Conservation (phyloP, 1,140 invertebrate genomes). For the Doryteuthis pealeii region DNA sequence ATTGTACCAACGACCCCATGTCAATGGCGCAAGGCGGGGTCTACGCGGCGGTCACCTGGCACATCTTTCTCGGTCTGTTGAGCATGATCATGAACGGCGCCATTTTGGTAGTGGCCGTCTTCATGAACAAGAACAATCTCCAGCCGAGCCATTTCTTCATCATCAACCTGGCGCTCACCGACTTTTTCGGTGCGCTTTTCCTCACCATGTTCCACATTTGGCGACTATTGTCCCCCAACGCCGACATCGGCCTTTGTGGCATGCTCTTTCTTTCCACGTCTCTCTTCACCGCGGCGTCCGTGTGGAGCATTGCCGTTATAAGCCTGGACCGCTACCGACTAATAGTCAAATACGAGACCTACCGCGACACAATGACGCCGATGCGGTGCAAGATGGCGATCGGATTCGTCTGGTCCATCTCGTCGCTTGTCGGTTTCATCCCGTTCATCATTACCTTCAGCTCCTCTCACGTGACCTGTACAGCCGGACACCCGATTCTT, state of each 20-base stretch:
- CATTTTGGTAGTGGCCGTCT: not conserved
- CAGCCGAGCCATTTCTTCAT: slow-evolving; percentile 9
- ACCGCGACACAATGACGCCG: not conserved
- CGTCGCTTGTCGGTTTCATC: not conserved
- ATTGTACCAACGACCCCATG: not conserved
- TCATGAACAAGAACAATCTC: not conserved
- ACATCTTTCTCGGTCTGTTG: slow-evolving; percentile 5
- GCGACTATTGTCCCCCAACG: not conserved
- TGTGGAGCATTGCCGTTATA: slow-evolving; percentile 5
- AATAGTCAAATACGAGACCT: not conserved
- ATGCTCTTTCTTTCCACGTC: not conserved
- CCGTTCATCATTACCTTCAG: not conserved
- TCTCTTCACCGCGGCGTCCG: not conserved
- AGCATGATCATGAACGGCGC: slow-evolving; percentile 17
- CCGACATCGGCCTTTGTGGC: not conserved
- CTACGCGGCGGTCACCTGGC: not conserved
- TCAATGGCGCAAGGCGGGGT: not conserved
- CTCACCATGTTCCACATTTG: not conserved
- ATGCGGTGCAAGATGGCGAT: slow-evolving; percentile 8
- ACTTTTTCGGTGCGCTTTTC: not conserved
- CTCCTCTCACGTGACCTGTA: not conserved
- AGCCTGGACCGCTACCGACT: not conserved
- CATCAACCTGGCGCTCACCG: not conserved
- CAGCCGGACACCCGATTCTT: not conserved
- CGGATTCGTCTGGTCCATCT: not conserved